Evolutionary conservation across 2,113 vertebrate genomes (phyloP), one percentile per base, ranked within the genome.

Genomic region (Fulmarus glacialis): DNA sequence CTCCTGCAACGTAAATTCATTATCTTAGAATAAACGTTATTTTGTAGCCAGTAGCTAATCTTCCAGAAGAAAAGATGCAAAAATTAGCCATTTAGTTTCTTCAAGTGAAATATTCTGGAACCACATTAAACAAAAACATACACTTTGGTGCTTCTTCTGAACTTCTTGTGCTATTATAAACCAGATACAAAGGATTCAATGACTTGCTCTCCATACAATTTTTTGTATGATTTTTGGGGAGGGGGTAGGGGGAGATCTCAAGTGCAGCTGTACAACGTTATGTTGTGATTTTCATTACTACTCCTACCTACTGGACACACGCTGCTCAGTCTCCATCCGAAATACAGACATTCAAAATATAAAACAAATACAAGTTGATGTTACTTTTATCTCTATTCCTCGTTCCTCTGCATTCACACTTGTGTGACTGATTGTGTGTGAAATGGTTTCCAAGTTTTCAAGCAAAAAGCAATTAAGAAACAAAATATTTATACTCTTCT

Each of bases 401-500:
- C 18, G 4, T 95, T 97, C 64, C 80, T 95, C 82, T 85, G 70
- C 64, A 52, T 95, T 97, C 68, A 59, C 67, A 94, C 88, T 96
- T 87, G 78, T 72, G 52, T 94, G 91, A 92, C 83, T 97, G 93
- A 73, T 98, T 97, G 86, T 92, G 64, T 78, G 90, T 95, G 92
- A 98, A 97, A 96, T 70, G 62, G 93, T 88, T 97, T 98, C 97
- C 96, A 98, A 97, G 96, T 96, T 98, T 98, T 97, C 96, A 97
- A 98, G 97, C 73, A 71, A 93, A 98, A 97, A 94, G 78, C 93
- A 94, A 87, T 97, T 97, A 98, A 96, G 96, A 98, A 98, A 97
- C 97, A 98, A 98, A 98, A 98, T 98, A 98, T 98, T 98, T 98
- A 98, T 89, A 96, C 88, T 97, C 88, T 97, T 92, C 86, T 98